phyloP scores from a whole-genome alignment of 2,888 invertebrate genomes.

The Nasonia oneida region DNA sequence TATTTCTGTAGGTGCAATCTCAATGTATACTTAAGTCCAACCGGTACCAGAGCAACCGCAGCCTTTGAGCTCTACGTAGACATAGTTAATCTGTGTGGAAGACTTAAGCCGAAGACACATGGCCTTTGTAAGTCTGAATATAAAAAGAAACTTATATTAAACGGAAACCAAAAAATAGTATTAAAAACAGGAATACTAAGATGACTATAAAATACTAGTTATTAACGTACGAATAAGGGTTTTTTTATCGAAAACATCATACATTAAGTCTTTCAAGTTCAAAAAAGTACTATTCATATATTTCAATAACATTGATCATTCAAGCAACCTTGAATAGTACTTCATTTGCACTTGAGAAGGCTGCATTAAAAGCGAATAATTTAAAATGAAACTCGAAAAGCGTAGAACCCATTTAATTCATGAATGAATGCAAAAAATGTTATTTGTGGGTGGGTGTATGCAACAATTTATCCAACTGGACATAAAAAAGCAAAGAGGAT shows the following conservation, averaged over 20 bases:
- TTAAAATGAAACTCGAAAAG: background rate
- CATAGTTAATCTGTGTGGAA: slow-evolving; percentile 66
- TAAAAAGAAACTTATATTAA: slow-evolving; percentile 61
- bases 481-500: slow-evolving; percentile 21
- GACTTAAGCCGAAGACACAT: slow-evolving; percentile 67
- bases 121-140: slow-evolving; percentile 68
- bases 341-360: slow-evolving; percentile 39
- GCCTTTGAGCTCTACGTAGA: slow-evolving; percentile 65
- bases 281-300: slow-evolving; percentile 41
- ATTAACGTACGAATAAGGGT: slow-evolving; percentile 17
- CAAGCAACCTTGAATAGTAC: slow-evolving; percentile 31
- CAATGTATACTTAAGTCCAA: slow-evolving; percentile 62
- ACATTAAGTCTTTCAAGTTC: slow-evolving; percentile 39
- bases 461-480: slow-evolving; percentile 10
- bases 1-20: slow-evolving; percentile 62
- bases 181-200: slow-evolving; percentile 35
- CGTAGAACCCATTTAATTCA: slow-evolving; percentile 30
- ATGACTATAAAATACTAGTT: slow-evolving; percentile 14
- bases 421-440: slow-evolving; percentile 11
- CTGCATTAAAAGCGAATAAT: background rate
- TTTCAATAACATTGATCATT: slow-evolving; percentile 25
- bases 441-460: slow-evolving; percentile 50
- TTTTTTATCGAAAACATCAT: slow-evolving; percentile 27
- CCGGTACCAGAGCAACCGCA: slow-evolving; percentile 65
- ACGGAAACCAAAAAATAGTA: slow-evolving; percentile 37